Evolutionary conservation across 2,113 vertebrate genomes (phyloP).

Genomic region (Parotia lawesii): DNA sequence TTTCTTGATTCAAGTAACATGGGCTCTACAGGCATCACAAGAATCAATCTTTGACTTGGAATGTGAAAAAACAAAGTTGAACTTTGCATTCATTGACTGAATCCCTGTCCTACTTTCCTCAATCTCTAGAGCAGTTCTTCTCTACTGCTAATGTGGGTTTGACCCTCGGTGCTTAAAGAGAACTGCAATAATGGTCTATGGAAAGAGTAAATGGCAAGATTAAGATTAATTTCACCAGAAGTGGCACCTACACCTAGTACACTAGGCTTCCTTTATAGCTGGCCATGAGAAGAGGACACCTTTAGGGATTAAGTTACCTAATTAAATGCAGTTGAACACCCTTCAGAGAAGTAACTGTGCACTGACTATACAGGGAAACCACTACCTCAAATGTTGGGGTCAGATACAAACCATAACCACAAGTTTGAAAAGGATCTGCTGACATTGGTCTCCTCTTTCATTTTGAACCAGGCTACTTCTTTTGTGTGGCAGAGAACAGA

Average conservation of each 20-base stretch:
- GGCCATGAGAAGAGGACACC: not conserved
- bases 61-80: conserved; percentile 2
- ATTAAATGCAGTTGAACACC: not conserved
- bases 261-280: not conserved
- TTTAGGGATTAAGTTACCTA: not conserved
- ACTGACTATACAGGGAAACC: not conserved
- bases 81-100: not conserved
- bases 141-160: not conserved
- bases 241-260: not conserved
- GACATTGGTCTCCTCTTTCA: not conserved
- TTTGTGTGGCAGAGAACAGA: not conserved
- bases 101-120: not conserved
- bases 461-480: not conserved
- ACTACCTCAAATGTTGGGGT: not conserved
- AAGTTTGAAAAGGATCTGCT: not conserved
- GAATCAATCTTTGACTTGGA: not conserved
- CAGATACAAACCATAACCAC: not conserved
- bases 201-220: not conserved
- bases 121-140: not conserved
- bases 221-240: not conserved
- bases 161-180: not conserved
- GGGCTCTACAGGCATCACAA: conserved; percentile 1
- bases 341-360: not conserved
- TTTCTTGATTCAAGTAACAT: not conserved
- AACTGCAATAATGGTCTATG: not conserved